Evolutionary conservation across 2,888 invertebrate genomes (phyloP), one percentile per base, ranked within the genome.

Genomic region (Nebria brevicollis): DNA sequence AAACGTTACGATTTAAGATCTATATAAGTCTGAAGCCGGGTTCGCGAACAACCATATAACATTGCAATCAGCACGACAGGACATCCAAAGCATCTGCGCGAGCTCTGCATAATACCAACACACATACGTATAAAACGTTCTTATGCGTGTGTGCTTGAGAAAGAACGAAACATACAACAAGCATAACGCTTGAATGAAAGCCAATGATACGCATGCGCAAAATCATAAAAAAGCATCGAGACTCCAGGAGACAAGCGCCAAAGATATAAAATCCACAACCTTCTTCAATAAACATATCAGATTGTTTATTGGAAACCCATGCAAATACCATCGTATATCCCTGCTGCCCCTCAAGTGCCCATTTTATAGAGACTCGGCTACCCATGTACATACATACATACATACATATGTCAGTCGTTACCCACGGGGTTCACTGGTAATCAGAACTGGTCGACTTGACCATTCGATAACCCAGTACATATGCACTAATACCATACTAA

Each of bases 281-380:
- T 66, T 66, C 76, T 54, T 54, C 43, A 81, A 81, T 81, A 81
- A 81, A 81, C 81, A 81, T 81, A 81, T 81, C 81, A 81, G 81
- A 81, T 66, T 43, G 81, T 81, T 81, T 81, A 81, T 81, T 81
- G 81, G 81, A 81, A 81, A 81, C 42, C 81, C 72, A 81, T 81
- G 81, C 81, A 81, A 81, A 81, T 81, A 66, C 64, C 72, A 80
- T 75, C 54, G 13, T 7, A 54, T 54, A 54, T 34, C 54, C 54
- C 54, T 54, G 54, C 54, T 54, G 54, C 54, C 54, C 54, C 20
- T 20, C 20, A 20, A 13, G 54, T 54, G 54, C 54, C 43, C 43
- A 10, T 43, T 20, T 20, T 20, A 20, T 20, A 20, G 43, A 43
- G 43, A 43, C 43, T 43, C 43, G 43, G 43, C 43, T 43, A 43